Base-by-base conservation (phyloP, 2,888 invertebrate species). In the Eremobia ochroleuca region DNA sequence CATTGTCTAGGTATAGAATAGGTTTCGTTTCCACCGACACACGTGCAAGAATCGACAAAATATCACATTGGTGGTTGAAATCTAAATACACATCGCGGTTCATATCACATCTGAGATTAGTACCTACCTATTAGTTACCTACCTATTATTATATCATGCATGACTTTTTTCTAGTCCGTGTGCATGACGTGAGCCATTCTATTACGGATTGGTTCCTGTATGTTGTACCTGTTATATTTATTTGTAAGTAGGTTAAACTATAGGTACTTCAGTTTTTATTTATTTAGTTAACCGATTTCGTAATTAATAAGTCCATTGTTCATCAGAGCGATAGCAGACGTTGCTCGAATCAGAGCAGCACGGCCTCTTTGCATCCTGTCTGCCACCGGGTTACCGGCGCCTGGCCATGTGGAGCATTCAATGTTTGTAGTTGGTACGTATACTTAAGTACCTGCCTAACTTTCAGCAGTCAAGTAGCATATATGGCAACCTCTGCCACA, bases 281-380 rank as follows among this genome's bases (percentile, higher is more conserved):
- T 3, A n/a, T n/a, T n/a, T n/a, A n/a, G 40, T 3, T 34, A 62
- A 13, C 6, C 0, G 61, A 34, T 61, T 34, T 34, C 13, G n/a
- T 18, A 25, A 13, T 2, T 28, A 72, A 31, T 1, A 37, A 43
- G 25, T 65, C 25, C 1, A 76, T 59, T 65, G 1, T 49, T 59
- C 21, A 73, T 18, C 73, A 85, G 85, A 43, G 84, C 61, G 15
- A 87, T 90, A 69, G 94, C 95, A n/a, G 95, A 94, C 25, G 86
- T 87, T 0, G 93, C 92, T 15, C 91, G 94, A 0, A 90, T 96
- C 68, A 92, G 89, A 81, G 95, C 94, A 6, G 95, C 94, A 4
- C 89, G 96, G 2, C 96, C 96, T 0, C 89, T 95, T 3, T 96
- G 96, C 84, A 96, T 97, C 46, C 92, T 94, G 66, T 90, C 95